A percentile compares a stretch with the other conserved stretches of the same genome.
These are phyloP conservation scores for Archips xylosteana DNA, from an alignment of 2,888 invertebrate species.

Conservation along the genomic window DNA sequence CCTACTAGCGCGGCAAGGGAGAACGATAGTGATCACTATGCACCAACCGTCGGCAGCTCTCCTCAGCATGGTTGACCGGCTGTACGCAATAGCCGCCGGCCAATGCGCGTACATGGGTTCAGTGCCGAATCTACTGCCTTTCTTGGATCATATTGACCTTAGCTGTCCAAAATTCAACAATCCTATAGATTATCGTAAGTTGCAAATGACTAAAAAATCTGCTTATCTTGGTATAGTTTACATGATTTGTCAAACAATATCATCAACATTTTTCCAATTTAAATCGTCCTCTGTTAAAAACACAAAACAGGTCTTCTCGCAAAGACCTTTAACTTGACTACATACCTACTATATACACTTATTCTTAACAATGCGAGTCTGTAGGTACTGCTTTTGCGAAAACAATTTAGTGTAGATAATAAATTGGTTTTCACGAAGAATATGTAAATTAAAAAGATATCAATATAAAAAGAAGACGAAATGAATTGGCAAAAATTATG, in stretches of 20 bases:
- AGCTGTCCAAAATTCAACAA: slow-evolving; percentile 95
- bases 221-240: not conserved
- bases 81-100: slow-evolving; percentile 93
- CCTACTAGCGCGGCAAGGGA: slow-evolving; percentile 92
- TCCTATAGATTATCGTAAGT: slow-evolving; percentile 95
- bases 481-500: not conserved
- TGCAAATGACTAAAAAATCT: slow-evolving; percentile 5
- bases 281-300: not conserved
- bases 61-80: slow-evolving; percentile 95
- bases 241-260: not conserved
- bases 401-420: not conserved
- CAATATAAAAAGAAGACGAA: too few relatives aligned
- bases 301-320: not conserved
- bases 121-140: slow-evolving; percentile 90
- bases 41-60: slow-evolving; percentile 96
- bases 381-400: not conserved
- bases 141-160: slow-evolving; percentile 88
- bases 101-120: slow-evolving; percentile 93
- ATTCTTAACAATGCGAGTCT: not conserved
- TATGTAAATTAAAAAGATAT: too few relatives aligned
- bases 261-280: not conserved
- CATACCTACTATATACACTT: not conserved
- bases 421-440: too few relatives aligned
- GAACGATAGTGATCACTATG: slow-evolving; percentile 95
- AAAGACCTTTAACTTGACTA: not conserved